These are phyloP conservation scores for Leucoptera coffeella DNA, from an alignment of 2,888 invertebrate species.

Conservation along the genomic window DNA sequence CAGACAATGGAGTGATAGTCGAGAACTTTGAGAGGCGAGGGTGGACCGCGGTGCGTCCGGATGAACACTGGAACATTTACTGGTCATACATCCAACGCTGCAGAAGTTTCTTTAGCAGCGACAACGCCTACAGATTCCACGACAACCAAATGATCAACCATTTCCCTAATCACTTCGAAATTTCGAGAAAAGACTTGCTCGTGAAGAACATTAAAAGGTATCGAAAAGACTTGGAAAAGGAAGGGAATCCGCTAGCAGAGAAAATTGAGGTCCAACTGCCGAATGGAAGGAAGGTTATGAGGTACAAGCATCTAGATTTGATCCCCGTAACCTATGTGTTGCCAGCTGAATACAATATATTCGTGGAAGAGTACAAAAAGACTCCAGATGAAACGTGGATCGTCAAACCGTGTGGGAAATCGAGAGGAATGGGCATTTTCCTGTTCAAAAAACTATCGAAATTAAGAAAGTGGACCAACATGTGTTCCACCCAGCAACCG, in stretches of 20 bases:
- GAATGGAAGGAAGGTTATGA: slow-evolving; percentile 60
- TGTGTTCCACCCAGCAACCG: slow-evolving; percentile 79
- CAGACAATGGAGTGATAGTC: no score
- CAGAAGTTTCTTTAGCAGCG: slow-evolving; percentile 84
- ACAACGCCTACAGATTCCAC: slow-evolving; percentile 85
- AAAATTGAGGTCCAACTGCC: slow-evolving; percentile 46
- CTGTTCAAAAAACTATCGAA: slow-evolving; percentile 92
- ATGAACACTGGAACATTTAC: slow-evolving; percentile 95
- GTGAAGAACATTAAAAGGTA: slow-evolving; percentile 95
- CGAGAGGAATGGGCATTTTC: slow-evolving; percentile 92
- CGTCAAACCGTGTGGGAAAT: slow-evolving; percentile 95
- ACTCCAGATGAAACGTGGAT: slow-evolving; percentile 95
- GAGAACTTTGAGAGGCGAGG: slow-evolving; percentile 91
- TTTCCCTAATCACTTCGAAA: slow-evolving; percentile 92
- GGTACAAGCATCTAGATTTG: slow-evolving; percentile 81
- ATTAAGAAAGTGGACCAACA: slow-evolving; percentile 83
- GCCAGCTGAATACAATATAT: slow-evolving; percentile 94
- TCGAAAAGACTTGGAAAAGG: slow-evolving; percentile 85
- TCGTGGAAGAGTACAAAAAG: slow-evolving; percentile 93
- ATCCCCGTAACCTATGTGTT: slow-evolving; percentile 91
- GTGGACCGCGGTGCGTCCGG: slow-evolving; percentile 78
- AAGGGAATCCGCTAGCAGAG: slow-evolving; percentile 81
- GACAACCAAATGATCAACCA: slow-evolving; percentile 94
- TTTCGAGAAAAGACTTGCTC: slow-evolving; percentile 91
- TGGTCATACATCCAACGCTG: slow-evolving; percentile 93